Evolutionary conservation across 2,888 invertebrate genomes (phyloP).

Genomic region (Aphidius colemani): DNA sequence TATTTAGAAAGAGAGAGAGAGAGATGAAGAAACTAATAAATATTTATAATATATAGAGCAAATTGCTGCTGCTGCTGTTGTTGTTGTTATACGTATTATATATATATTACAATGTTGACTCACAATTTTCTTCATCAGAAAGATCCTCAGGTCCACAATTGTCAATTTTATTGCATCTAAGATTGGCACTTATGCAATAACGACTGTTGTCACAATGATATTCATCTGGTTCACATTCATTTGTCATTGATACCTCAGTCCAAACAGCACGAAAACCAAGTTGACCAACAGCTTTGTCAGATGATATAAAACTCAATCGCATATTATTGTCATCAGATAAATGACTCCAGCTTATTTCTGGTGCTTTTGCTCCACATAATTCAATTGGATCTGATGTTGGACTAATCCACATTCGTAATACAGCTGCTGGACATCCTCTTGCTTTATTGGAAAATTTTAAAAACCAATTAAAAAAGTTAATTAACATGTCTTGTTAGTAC

Average conservation of each 20-base stretch:
- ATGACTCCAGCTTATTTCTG: slow-evolving; percentile 79
- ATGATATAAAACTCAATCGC: slow-evolving; percentile 90
- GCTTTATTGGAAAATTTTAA: slow-evolving; percentile 60
- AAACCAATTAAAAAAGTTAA: not conserved
- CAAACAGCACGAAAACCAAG: slow-evolving; percentile 92
- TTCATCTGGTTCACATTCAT: slow-evolving; percentile 64
- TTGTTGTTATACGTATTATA: slow-evolving; percentile 12
- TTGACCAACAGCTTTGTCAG: slow-evolving; percentile 92
- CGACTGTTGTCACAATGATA: slow-evolving; percentile 74
- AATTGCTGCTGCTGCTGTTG: no score
- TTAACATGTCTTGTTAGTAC: not conserved
- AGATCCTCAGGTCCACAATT: slow-evolving; percentile 84
- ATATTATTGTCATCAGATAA: slow-evolving; percentile 85
- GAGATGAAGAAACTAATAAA: slow-evolving; percentile 11
- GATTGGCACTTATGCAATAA: slow-evolving; percentile 78
- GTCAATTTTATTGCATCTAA: slow-evolving; percentile 77
- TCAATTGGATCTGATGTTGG: slow-evolving; percentile 81
- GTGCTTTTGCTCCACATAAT: slow-evolving; percentile 84
- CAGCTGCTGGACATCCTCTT: slow-evolving; percentile 91
- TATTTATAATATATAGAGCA: slow-evolving; percentile 12
- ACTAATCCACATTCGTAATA: slow-evolving; percentile 87
- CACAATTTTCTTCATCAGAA: slow-evolving; percentile 80
- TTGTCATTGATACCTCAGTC: slow-evolving; percentile 82
- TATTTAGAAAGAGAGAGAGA: slow-evolving; percentile 15
- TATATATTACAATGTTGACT: slow-evolving; percentile 60